phyloP scores from a whole-genome alignment of 2,113 vertebrate genomes.

The Irena cyanogastra region DNA sequence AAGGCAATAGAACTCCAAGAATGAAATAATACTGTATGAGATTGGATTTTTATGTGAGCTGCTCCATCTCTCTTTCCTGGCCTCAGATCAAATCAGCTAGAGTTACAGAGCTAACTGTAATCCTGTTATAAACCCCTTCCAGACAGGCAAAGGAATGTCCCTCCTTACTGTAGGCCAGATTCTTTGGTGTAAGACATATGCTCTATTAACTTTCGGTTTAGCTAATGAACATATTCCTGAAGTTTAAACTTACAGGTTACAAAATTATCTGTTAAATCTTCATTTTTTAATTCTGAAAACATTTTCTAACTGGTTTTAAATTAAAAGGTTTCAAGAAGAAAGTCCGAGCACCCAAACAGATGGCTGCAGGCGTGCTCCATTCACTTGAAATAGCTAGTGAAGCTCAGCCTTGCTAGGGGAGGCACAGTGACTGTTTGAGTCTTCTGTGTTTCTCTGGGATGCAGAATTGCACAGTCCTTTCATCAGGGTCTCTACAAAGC shows the following conservation, averaged over 20 bases:
- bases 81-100: neutral
- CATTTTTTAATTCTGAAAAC: neutral
- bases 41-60: neutral
- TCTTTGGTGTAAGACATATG: neutral
- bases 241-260: neutral
- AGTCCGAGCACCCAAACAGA: neutral
- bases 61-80: neutral
- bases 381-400: neutral
- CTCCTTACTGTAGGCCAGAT: neutral
- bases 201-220: neutral
- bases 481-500: neutral
- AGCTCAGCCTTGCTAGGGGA: neutral
- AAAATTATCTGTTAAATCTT: neutral
- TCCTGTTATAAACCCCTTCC: neutral
- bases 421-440: neutral
- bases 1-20: neutral
- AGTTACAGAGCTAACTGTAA: neutral
- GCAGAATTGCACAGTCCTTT: neutral
- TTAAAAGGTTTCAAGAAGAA: neutral
- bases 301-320: neutral
- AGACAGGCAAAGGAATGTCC: neutral
- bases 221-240: neutral
- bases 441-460: neutral
- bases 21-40: neutral
- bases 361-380: neutral